Conservation (phyloP, 2,113 vertebrate species). For the Lanius ludovicianus region DNA sequence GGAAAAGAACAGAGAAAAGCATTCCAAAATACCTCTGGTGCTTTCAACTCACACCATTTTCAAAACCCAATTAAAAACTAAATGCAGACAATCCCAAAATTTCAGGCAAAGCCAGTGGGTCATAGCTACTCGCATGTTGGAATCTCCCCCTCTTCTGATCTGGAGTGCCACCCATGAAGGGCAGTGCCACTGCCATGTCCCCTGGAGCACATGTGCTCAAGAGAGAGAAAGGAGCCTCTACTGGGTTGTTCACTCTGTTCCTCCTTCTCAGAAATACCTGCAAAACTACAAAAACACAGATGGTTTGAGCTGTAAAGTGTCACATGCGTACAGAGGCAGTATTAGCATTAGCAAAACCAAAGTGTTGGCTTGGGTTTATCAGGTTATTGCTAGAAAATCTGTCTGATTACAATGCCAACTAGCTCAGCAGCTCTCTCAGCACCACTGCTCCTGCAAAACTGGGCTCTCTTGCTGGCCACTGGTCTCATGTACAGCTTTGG, state of each 20-base stretch:
- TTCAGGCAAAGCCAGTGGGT: not conserved
- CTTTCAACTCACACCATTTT: not conserved
- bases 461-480: not conserved
- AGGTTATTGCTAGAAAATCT: not conserved
- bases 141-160: not conserved
- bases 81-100: not conserved
- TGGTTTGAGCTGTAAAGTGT: not conserved
- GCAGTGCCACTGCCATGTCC: fast-evolving
- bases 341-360: not conserved
- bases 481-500: not conserved
- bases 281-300: not conserved
- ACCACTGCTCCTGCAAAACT: not conserved
- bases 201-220: fast-evolving
- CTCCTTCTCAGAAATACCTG: not conserved
- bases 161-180: not conserved
- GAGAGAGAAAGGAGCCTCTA: not conserved
- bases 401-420: not conserved
- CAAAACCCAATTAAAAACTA: not conserved
- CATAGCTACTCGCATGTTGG: fast-evolving
- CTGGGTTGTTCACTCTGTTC: not conserved
- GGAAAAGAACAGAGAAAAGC: not conserved
- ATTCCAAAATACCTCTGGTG: not conserved
- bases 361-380: fast-evolving
- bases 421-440: not conserved
- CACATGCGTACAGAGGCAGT: fast-evolving